Conservation (phyloP, 2,888 invertebrate species). For the Xylota segnis region DNA sequence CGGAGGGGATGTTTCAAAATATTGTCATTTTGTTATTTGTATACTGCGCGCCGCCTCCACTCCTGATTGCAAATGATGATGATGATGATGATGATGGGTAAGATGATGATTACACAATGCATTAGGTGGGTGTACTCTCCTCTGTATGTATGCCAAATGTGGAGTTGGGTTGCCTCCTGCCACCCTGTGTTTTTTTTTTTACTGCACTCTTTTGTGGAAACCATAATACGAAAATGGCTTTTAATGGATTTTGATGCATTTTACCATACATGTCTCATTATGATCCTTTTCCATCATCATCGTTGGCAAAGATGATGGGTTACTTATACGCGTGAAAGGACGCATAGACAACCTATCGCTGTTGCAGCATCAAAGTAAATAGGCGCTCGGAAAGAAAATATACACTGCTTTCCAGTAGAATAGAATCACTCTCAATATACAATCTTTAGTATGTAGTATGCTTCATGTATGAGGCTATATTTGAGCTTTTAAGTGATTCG, state of each 20-base stretch:
- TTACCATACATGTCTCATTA: conserved; percentile 70
- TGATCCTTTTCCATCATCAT: conserved; percentile 57
- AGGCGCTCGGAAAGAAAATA: neutral
- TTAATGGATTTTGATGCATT: conserved; percentile 82
- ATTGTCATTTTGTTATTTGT: conserved; percentile 75
- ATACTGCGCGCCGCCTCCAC: conserved; percentile 55
- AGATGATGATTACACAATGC: conserved; percentile 76
- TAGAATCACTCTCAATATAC: neutral
- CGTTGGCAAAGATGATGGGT: conserved; percentile 61
- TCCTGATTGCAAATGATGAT: conserved; percentile 72
- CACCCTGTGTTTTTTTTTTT: conserved; percentile 20
- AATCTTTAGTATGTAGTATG: too few relatives aligned
- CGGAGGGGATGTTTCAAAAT: conserved; percentile 61
- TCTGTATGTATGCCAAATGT: conserved; percentile 19
- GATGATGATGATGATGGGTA: conserved; percentile 60
- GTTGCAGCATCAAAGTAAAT: conserved; percentile 64
- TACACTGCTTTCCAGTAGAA: conserved; percentile 9
- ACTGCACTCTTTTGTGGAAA: conserved; percentile 63
- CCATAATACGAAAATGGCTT: conserved; percentile 82
- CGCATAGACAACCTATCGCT: conserved; percentile 59
- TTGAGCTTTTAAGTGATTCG: too few relatives aligned
- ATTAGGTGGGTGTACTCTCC: conserved; percentile 63
- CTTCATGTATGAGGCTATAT: too few relatives aligned
- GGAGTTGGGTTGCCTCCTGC: conserved; percentile 39
- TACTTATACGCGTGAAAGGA: conserved; percentile 70